Evolutionary conservation across 2,113 vertebrate species (phyloP), one percentile per base, ranked within the genome.

Genomic region (Pterocles orientalis): DNA sequence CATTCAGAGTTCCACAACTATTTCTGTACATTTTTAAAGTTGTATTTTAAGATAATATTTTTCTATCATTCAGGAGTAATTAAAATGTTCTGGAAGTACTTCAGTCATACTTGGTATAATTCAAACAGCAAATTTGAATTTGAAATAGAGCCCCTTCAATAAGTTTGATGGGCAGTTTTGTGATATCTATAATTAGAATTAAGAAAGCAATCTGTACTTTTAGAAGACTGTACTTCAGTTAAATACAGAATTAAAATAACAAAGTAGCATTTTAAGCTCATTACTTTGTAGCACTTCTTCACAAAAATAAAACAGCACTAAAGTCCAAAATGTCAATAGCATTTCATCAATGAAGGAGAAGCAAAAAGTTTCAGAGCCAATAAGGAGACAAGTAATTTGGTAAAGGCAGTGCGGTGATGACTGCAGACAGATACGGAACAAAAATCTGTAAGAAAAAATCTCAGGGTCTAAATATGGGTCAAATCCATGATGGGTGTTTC

Each of bases 31-130:
- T 79, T 92, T 95, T 90, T 41, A 50, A 81, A 70, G 45, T 4
- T 75, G n/a, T 50, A 75, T 91, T 90, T 92, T 76, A 92, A 95
- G 53, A 92, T 90, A 90, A 85, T 92, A 76, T 82, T 92, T 82
- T 93, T 47, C 60, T 76, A 6, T 82, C 10, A 88, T 81, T 87
- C 70, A 66, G 33, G 12, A 87, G 43, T 75, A 83, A 90, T 88
- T 92, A 88, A 95, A 88, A 90, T 94, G 45, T 90, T 88, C 71
- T 92, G 54, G 33, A 80, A 83, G 7, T 82, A 58, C 92, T 90
- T 94, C 66, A 39, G 39, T 92, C 76, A 48, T 82, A 58, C 45
- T 70, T 25, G 56, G 57, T 71, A 47, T 76, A 71, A 68, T 90
- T 85, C 0, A 1, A 80, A 68, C 14, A 88, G 57, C 64, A 85